Base-by-base conservation (phyloP, 2,797 vertebrate genomes). In the Cirrhinus molitorella region DNA sequence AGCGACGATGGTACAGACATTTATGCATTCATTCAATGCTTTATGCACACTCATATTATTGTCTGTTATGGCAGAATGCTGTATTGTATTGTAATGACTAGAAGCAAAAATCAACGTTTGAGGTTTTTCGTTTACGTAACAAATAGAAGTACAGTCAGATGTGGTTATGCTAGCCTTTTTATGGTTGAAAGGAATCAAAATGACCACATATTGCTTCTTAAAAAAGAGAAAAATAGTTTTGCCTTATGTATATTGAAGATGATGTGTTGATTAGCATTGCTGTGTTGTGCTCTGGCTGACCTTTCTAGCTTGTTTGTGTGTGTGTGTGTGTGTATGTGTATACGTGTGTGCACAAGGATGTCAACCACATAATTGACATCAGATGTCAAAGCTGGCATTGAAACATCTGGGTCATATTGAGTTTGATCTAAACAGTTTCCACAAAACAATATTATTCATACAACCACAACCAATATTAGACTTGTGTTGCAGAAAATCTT, bases 1-100 rank as follows among this genome's bases (percentile, higher is more conserved):
- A 99, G 98, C 1, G 98, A 99, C 10, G 98, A 99, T 80, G 98
- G 98, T 99, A 89, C 47, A 40, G 17, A 3, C 13, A 16, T 86
- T 82, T 59, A 37, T 57, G 49, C 6, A 40, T 59, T 78, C n/a
- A 25, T 61, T 65, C 12, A 28, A 75, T 55, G 2, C 2, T 11
- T 59, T 17, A 40, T 45, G 63, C 21, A 28, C 40, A 17, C 37
- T 49, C 76, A 16, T 19, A 71, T 53, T 5, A 28, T 65, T 70
- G 37, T 68, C 23, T 47, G 47, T 82, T 21, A 43, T 43, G 13
- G 6, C 3, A 53, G 10, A 28, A 63, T 81, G 67, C n/a, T 81
- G 40, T 80, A 7, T 74, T 51, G 13, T 25, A n/a, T 73, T 73
- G 25, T 28, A 37, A 71, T 37, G 13, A 73, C 16, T 28, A 31